Evolutionary conservation across 92 coral and sea anemone species (phyloP).

Genomic region (Heliopora coerulea): DNA sequence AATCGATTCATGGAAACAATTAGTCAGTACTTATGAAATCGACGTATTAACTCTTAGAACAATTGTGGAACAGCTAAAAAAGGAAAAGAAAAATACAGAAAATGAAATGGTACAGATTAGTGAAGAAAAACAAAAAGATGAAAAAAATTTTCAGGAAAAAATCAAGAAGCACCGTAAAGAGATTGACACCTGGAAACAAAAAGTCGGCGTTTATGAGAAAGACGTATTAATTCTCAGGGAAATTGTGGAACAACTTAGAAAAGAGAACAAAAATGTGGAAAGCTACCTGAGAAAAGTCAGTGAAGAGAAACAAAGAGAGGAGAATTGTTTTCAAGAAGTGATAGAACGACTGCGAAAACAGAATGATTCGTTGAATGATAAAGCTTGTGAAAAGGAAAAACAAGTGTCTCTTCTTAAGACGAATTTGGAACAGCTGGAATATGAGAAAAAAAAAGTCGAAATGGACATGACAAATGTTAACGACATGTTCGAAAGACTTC

Average conservation of each 20-base stretch:
- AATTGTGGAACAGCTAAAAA: neutral
- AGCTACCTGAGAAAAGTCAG: neutral
- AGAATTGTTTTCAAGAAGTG: neutral
- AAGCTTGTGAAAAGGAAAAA: neutral
- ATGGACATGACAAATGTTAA: neutral
- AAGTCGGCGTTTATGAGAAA: neutral
- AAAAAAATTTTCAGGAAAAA: neutral
- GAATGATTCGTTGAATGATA: neutral
- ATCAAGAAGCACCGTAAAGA: neutral
- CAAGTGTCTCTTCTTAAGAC: too few relatives aligned
- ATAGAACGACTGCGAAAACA: neutral
- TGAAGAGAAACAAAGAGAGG: neutral
- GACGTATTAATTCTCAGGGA: neutral
- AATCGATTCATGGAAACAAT: slow-evolving; percentile 2
- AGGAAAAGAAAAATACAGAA: neutral
- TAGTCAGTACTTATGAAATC: neutral
- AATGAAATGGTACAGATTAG: neutral
- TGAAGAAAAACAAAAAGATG: slow-evolving; percentile 4
- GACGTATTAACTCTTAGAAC: neutral
- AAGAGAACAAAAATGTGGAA: neutral
- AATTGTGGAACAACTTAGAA: neutral
- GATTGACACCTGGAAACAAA: neutral
- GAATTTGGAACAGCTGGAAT: too few relatives aligned
- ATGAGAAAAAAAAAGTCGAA: slow-evolving; percentile 1
- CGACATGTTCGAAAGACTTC: neutral